Evolutionary conservation across 2,888 invertebrate genomes (phyloP).

Genomic region (Sepioteuthis lessoniana): DNA sequence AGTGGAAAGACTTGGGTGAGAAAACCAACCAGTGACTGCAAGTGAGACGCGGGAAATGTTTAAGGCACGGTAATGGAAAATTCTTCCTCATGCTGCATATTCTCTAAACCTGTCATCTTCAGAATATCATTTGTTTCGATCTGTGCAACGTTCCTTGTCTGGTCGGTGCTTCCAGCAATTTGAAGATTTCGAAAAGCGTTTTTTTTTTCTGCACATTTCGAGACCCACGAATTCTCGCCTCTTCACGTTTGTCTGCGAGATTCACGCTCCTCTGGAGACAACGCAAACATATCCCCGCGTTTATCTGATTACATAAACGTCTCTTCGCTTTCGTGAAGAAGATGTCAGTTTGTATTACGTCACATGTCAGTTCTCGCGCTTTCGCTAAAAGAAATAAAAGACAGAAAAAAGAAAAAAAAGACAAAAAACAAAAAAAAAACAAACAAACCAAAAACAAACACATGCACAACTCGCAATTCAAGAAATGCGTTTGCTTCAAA

Average conservation of each 20-base stretch:
- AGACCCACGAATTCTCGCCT: neutral
- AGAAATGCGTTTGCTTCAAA: neutral
- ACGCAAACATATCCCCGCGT: neutral
- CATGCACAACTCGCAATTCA: neutral
- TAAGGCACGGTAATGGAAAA: too few relatives aligned
- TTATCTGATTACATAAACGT: slow-evolving; percentile 33
- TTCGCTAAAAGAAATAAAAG: neutral
- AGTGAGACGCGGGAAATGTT: too few relatives aligned
- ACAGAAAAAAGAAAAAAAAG: neutral
- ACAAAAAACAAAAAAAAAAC: neutral
- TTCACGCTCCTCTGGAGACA: neutral
- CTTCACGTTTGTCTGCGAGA: neutral
- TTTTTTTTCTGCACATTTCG: neutral
- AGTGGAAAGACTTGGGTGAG: too few relatives aligned
- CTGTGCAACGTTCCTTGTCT: too few relatives aligned
- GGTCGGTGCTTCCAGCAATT: too few relatives aligned
- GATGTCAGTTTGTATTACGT: neutral
- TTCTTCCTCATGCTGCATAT: too few relatives aligned
- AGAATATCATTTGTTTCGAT: neutral
- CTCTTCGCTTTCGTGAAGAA: neutral
- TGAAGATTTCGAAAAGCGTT: too few relatives aligned
- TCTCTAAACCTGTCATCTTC: neutral
- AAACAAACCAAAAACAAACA: neutral
- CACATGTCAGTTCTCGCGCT: neutral
- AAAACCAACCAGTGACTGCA: too few relatives aligned